Conservation (phyloP, 30 jellyfish, hydroid and myxozoan species). For the Aurelia sp. region DNA sequence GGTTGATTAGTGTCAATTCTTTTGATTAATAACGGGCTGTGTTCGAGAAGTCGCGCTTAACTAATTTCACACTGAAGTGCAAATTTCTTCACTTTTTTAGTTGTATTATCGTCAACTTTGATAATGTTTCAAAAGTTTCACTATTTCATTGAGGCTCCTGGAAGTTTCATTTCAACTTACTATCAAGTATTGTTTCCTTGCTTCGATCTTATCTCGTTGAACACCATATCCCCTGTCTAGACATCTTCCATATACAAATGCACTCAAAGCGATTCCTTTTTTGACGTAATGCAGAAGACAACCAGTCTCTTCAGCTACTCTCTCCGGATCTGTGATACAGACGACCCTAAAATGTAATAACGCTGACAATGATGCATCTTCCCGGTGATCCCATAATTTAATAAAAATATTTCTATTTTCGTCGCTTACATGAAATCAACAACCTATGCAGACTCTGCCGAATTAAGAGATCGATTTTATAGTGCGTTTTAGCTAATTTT, state of each 20-base stretch:
- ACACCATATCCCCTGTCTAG: slow-evolving; percentile 69
- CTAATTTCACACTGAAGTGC: too few species aligned
- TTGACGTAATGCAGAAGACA: slow-evolving; percentile 70
- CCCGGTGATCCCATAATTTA: too few species aligned
- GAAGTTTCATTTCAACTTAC: too few species aligned
- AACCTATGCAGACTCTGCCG: too few species aligned
- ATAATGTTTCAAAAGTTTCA: too few species aligned
- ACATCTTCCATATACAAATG: slow-evolving; percentile 91
- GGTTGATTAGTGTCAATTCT: neutral
- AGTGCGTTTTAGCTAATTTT: too few species aligned
- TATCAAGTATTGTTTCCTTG: too few species aligned
- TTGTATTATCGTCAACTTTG: neutral
- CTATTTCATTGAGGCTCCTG: too few species aligned
- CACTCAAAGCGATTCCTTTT: slow-evolving; percentile 91
- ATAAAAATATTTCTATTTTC: too few species aligned
- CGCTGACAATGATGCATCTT: neutral
- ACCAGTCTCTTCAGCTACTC: slow-evolving; percentile 73
- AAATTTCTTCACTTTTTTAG: slow-evolving; percentile 13
- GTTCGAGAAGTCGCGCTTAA: too few species aligned
- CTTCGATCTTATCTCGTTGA: slow-evolving; percentile 3
- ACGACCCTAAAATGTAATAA: slow-evolving; percentile 59
- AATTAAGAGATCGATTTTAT: too few species aligned
- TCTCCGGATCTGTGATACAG: slow-evolving; percentile 62
- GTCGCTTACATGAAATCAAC: too few species aligned
- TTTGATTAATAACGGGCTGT: neutral